Evolutionary conservation across 2,113 vertebrate genomes (phyloP).

Genomic region (Scalopus aquaticus): DNA sequence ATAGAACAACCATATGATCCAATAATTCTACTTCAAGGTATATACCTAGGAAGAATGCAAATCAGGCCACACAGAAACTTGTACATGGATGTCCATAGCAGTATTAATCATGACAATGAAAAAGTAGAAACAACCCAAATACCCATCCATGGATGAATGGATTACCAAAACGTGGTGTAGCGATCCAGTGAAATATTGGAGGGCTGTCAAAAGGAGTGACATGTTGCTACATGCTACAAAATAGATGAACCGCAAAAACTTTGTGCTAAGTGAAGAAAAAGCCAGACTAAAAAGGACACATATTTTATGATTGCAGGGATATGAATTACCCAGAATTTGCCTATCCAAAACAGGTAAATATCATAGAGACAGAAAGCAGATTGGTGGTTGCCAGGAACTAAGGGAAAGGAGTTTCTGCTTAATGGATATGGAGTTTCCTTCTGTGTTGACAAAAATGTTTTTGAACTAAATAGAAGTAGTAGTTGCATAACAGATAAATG

Average conservation of each 20-base stretch:
- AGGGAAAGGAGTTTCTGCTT: background rate
- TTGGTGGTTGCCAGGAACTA: background rate
- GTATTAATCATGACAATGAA: background rate
- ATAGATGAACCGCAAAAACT: background rate
- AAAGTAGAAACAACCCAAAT: background rate
- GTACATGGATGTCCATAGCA: background rate
- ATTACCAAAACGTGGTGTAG: background rate
- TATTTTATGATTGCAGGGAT: background rate
- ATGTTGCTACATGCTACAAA: background rate
- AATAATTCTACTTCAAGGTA: background rate
- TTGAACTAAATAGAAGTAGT: background rate
- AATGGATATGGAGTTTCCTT: background rate
- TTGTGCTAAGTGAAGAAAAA: constrained; percentile 22
- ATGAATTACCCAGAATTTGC: background rate
- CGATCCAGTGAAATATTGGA: background rate
- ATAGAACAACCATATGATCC: background rate
- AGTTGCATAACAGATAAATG: background rate
- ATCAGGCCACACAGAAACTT: background rate
- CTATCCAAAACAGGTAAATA: background rate
- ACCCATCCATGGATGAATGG: background rate
- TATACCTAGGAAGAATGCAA: constrained; percentile 35
- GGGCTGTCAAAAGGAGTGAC: background rate
- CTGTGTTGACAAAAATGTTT: background rate
- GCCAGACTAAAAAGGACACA: background rate
- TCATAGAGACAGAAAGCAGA: background rate